These are phyloP conservation scores for Hirudinaria manillensis DNA, from an alignment of 2,888 invertebrate species.

Conservation along the genomic window DNA sequence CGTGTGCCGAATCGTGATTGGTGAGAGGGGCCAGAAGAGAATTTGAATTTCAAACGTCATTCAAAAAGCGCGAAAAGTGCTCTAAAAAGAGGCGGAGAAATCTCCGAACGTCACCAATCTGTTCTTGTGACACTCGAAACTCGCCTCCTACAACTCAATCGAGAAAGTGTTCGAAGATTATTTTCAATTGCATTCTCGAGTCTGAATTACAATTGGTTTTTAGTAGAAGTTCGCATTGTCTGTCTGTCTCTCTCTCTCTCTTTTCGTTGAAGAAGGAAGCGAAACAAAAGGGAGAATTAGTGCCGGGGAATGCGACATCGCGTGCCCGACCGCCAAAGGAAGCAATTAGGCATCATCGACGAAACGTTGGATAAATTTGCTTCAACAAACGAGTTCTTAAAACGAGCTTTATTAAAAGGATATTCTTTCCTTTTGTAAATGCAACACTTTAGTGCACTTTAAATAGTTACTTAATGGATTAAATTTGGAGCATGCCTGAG, in stretches of 20 bases:
- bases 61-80: no score
- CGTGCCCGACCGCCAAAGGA: not conserved
- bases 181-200: not conserved
- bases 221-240: not conserved
- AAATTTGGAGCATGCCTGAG: not conserved
- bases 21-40: no score
- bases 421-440: no score
- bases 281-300: not conserved
- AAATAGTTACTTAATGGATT: not conserved
- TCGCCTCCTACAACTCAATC: not conserved
- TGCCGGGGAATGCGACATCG: constrained; percentile 7
- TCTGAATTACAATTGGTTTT: constrained; percentile 1
- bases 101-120: no score
- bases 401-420: no score
- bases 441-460: no score
- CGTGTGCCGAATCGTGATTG: no score
- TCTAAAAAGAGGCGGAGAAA: no score
- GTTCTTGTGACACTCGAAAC: no score
- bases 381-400: no score
- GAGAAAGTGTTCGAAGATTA: constrained; percentile 4
- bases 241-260: not conserved
- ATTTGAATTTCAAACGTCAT: no score
- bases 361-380: no score
- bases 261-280: not conserved
- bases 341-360: not conserved